These are phyloP conservation scores for Decapterus maruadsi DNA, from an alignment of 2,797 vertebrate genomes.

Conservation along the genomic window DNA sequence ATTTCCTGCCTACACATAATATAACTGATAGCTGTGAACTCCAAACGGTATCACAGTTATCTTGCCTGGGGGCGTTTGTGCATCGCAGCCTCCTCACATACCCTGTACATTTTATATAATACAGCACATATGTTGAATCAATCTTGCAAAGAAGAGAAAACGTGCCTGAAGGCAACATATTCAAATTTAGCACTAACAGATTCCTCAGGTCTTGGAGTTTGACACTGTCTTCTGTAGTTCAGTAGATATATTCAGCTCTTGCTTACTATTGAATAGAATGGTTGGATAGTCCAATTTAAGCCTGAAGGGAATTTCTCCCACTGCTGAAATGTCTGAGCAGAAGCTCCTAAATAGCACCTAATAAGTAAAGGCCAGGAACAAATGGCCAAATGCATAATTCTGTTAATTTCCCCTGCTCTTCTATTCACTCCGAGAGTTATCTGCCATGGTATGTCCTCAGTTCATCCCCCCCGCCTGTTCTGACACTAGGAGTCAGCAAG, in stretches of 20 bases:
- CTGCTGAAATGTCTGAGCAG: slow-evolving; percentile 2
- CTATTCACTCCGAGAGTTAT: not conserved
- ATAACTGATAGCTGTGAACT: not conserved
- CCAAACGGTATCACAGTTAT: not conserved
- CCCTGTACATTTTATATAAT: slow-evolving; percentile 2
- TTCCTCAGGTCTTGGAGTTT: slow-evolving; percentile 2
- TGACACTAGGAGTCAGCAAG: not conserved
- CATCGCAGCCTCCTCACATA: not conserved
- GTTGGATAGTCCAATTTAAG: slow-evolving; percentile 4
- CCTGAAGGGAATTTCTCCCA: slow-evolving; percentile 20
- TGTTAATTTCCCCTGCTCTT: slow-evolving; percentile 3
- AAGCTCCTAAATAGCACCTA: slow-evolving; percentile 14
- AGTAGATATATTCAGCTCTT: slow-evolving; percentile 8
- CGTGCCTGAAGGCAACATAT: slow-evolving; percentile 21
- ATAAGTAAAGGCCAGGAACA: slow-evolving; percentile 25
- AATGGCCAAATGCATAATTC: not conserved
- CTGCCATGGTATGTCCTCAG: slow-evolving; percentile 6
- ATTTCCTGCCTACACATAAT: not conserved
- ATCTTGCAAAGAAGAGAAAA: slow-evolving; percentile 18
- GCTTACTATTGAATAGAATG: slow-evolving; percentile 11
- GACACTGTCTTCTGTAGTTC: slow-evolving; percentile 11
- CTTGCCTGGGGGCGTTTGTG: slow-evolving; percentile 14
- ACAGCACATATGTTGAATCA: not conserved
- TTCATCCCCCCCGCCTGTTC: not conserved
- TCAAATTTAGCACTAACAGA: slow-evolving; percentile 18